Evolutionary conservation across 2,888 invertebrate genomes (phyloP).

Genomic region (Apodemia mormo): DNA sequence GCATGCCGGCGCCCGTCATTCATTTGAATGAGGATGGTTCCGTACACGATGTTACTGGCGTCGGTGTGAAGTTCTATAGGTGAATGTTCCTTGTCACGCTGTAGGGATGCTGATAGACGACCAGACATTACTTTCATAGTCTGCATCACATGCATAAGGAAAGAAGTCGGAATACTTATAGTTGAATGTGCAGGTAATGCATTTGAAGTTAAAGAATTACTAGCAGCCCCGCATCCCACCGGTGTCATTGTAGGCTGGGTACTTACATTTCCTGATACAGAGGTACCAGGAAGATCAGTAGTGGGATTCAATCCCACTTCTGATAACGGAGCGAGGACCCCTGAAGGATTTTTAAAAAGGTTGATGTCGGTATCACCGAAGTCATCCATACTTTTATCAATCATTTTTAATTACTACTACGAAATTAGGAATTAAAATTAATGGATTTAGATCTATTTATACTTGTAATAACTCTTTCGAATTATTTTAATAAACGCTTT

Average conservation of each 20-base stretch:
- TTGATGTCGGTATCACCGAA: too few relatives aligned
- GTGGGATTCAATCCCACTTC: slow-evolving; percentile 1
- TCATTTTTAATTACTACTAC: too few relatives aligned
- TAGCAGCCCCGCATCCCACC: background rate
- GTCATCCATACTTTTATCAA: too few relatives aligned
- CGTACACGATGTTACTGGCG: slow-evolving; percentile 40
- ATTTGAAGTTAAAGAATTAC: background rate
- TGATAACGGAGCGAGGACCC: background rate
- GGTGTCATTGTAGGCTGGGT: background rate
- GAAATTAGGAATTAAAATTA: too few relatives aligned
- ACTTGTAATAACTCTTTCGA: too few relatives aligned
- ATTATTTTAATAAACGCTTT: too few relatives aligned
- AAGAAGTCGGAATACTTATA: background rate
- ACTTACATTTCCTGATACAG: background rate
- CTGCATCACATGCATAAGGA: background rate
- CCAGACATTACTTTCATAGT: too few relatives aligned
- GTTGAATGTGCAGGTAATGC: background rate
- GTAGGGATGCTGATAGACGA: too few relatives aligned
- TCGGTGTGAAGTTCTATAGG: slow-evolving; percentile 38
- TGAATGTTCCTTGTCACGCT: too few relatives aligned
- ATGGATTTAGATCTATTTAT: too few relatives aligned
- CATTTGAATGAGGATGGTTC: slow-evolving; percentile 33
- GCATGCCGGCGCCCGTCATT: slow-evolving; percentile 30
- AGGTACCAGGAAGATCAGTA: background rate
- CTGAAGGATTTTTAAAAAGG: too few relatives aligned